Conservation (phyloP, 2,113 vertebrate species). For the Coptodon rendalli region DNA sequence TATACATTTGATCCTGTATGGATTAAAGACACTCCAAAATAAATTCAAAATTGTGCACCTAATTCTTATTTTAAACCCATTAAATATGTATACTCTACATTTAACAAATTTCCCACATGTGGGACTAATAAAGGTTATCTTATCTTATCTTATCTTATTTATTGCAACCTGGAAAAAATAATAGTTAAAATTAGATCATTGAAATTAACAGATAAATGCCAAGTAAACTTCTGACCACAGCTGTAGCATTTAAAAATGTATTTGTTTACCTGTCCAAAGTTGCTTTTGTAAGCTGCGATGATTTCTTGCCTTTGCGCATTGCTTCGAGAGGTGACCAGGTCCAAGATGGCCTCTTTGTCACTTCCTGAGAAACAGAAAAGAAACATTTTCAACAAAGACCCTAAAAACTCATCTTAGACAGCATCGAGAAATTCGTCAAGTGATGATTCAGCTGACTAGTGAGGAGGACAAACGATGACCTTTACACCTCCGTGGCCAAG, state of each 20-base stretch:
- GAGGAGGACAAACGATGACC: neutral
- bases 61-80: neutral
- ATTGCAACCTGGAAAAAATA: neutral
- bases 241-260: neutral
- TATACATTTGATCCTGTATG: neutral
- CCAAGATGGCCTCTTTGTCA: constrained; percentile 92
- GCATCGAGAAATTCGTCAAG: neutral
- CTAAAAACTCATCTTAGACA: neutral
- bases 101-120: too few relatives aligned
- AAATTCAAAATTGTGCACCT: neutral
- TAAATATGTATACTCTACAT: neutral
- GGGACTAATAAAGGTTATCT: too few relatives aligned
- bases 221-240: neutral
- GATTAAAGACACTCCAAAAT: neutral
- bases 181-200: neutral
- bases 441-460: neutral
- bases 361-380: constrained; percentile 75
- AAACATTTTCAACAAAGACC: neutral
- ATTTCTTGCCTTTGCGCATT: constrained; percentile 88
- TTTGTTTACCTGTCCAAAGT: constrained; percentile 84
- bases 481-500: neutral
- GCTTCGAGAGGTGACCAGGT: constrained; percentile 86
- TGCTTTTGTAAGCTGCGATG: constrained; percentile 84
- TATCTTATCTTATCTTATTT: too few relatives aligned
- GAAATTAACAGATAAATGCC: neutral